These are phyloP conservation scores for Siphamia tubifer DNA, from an alignment of 2,113 vertebrate genomes.

Conservation along the genomic window DNA sequence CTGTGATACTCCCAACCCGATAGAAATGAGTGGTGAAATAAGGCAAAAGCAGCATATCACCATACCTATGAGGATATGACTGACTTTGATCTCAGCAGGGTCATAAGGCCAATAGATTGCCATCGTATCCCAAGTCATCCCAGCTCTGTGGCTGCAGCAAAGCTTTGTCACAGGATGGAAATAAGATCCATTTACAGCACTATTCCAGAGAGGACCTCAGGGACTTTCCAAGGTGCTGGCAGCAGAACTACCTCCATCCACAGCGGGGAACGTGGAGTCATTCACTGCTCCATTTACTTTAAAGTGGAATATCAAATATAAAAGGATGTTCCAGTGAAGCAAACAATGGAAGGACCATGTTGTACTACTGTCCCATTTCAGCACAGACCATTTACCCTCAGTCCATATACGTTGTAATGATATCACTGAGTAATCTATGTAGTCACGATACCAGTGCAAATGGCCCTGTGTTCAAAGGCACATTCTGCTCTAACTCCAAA, in stretches of 20 bases:
- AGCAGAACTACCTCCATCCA: conserved; percentile 37
- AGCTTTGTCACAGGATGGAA: conserved; percentile 43
- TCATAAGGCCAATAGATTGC: conserved; percentile 20
- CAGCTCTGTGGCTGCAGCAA: conserved; percentile 23
- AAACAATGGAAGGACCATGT: conserved; percentile 41
- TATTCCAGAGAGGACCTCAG: conserved; percentile 36
- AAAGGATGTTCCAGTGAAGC: conserved; percentile 41
- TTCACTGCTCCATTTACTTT: conserved; percentile 72
- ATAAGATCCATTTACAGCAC: conserved; percentile 60
- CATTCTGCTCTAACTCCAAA: conserved; percentile 17
- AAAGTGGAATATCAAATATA: conserved; percentile 68
- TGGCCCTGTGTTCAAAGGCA: conserved; percentile 4
- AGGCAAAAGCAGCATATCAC: background rate
- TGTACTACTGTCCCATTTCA: conserved; percentile 24
- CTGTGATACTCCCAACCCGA: background rate
- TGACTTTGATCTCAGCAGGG: background rate
- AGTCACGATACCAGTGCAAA: conserved; percentile 25
- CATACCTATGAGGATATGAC: background rate
- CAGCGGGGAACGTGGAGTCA: conserved; percentile 46
- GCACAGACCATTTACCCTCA: conserved; percentile 50
- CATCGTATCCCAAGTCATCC: background rate
- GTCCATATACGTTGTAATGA: conserved; percentile 19
- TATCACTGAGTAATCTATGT: conserved; percentile 19
- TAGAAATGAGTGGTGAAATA: conserved; percentile 10
- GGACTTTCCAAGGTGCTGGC: conserved; percentile 48